Conservation (phyloP, 2,113 vertebrate species). For the Campylorhamphus procurvoides region DNA sequence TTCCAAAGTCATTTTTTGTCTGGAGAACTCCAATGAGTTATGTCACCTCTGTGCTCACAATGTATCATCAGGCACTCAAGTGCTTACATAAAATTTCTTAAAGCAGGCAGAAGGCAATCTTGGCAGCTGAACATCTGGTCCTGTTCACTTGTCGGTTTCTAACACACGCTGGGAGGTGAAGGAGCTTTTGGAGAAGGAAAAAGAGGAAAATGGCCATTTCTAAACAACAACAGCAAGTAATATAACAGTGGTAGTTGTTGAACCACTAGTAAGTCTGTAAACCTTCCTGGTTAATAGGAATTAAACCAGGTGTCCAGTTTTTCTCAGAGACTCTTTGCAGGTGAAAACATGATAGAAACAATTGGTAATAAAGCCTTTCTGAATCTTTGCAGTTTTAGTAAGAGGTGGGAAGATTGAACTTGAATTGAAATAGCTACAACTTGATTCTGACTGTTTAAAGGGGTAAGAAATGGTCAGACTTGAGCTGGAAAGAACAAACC, state of each 20-base stretch:
- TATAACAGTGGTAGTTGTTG: neutral
- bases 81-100: conserved; percentile 32
- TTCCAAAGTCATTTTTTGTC: neutral
- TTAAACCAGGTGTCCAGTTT: neutral
- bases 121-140: conserved; percentile 36
- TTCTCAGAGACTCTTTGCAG: neutral
- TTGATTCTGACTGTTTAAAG: neutral
- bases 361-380: neutral
- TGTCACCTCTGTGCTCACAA: neutral
- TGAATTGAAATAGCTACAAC: neutral
- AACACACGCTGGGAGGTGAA: neutral
- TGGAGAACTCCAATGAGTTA: neutral
- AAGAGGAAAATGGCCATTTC: neutral
- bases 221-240: neutral
- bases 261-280: neutral
- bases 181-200: neutral
- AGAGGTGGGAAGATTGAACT: neutral
- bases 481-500: neutral
- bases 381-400: neutral
- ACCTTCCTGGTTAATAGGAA: neutral
- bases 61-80: neutral
- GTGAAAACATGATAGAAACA: neutral
- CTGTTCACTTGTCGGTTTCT: neutral
- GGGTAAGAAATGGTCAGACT: neutral
- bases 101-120: neutral